Conservation (phyloP, 2,113 vertebrate genomes). For the Andinoacara biseriatus region DNA sequence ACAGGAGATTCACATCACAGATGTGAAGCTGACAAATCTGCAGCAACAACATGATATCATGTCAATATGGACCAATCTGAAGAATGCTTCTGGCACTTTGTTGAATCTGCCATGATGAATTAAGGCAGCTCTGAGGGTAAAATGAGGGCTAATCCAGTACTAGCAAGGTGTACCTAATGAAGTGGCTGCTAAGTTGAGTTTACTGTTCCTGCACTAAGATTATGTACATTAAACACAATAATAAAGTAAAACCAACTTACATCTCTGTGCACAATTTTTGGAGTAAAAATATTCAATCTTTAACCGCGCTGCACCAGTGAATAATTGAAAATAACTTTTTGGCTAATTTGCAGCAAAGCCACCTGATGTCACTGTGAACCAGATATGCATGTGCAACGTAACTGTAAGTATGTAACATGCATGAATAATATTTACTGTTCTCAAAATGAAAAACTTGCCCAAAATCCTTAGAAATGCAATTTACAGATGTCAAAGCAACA, state of each 20-base stretch:
- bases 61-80: background rate
- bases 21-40: too few species aligned
- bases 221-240: background rate
- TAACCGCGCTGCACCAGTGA: background rate
- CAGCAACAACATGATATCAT: too few species aligned
- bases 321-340: background rate
- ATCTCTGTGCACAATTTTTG: too few species aligned
- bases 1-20: background rate
- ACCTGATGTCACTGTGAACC: constrained; percentile 7
- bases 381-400: background rate
- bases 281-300: background rate
- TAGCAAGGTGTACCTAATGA: background rate
- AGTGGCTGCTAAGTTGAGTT: background rate
- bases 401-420: background rate
- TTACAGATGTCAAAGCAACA: background rate
- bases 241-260: too few species aligned
- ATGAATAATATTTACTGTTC: background rate
- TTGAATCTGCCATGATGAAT: background rate
- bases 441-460: background rate
- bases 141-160: background rate
- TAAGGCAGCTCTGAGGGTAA: background rate
- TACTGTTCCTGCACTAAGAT: background rate
- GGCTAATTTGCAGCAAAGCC: background rate
- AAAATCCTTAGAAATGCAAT: background rate
- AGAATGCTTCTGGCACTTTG: background rate